Evolutionary conservation across 2,888 invertebrate species (phyloP).

Genomic region (Eupithecia vulgata): DNA sequence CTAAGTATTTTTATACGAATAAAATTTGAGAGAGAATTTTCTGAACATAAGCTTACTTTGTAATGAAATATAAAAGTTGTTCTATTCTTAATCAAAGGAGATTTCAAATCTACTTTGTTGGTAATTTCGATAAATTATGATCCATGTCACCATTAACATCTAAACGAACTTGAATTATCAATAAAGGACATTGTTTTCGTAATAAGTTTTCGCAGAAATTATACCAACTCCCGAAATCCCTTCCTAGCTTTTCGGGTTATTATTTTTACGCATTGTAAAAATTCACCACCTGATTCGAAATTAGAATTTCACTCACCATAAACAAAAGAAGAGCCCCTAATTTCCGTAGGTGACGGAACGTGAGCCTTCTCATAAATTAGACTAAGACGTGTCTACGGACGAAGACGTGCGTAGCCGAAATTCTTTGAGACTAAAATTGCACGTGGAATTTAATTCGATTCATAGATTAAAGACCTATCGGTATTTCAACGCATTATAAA

Average conservation of each 20-base stretch:
- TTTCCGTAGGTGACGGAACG: slow-evolving; percentile 34
- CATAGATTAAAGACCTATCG: not conserved
- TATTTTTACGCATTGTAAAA: slow-evolving; percentile 1
- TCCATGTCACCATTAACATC: not conserved
- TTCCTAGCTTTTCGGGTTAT: not conserved
- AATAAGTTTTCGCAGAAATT: not conserved
- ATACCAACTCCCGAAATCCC: not conserved
- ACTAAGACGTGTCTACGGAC: slow-evolving; percentile 32
- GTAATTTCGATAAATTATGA: slow-evolving; percentile 2
- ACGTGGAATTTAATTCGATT: not conserved
- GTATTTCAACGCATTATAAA: not conserved
- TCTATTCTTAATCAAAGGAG: not conserved
- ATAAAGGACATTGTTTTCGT: not conserved
- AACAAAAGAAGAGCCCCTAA: slow-evolving; percentile 29
- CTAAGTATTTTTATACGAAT: slow-evolving; percentile 29
- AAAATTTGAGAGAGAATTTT: not conserved
- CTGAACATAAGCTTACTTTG: slow-evolving; percentile 2
- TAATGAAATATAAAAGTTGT: not conserved
- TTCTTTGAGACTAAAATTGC: slow-evolving; percentile 29
- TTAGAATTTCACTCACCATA: slow-evolving; percentile 29
- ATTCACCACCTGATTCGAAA: slow-evolving; percentile 13
- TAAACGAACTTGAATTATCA: not conserved
- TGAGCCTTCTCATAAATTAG: slow-evolving; percentile 31
- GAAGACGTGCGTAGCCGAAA: slow-evolving; percentile 40
- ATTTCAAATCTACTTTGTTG: not conserved